phyloP scores from a whole-genome alignment of 2,888 invertebrate genomes.

The Oxycera nigricornis region DNA sequence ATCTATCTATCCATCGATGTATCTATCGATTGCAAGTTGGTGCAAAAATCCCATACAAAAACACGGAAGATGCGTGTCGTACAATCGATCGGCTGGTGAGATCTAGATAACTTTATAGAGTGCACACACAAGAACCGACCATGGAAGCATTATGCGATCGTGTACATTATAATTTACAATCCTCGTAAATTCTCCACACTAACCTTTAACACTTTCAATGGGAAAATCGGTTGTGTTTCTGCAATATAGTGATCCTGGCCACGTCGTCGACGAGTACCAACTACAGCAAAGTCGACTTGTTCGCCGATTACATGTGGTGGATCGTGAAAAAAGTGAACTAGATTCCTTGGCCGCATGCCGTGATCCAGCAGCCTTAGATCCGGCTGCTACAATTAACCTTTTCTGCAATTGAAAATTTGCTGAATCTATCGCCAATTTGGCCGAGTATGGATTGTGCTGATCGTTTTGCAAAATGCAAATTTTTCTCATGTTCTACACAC shows the following conservation, averaged over 20 bases:
- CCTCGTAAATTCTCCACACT: constrained; percentile 40
- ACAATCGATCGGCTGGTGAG: constrained; percentile 13
- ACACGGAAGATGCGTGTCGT: constrained; percentile 35
- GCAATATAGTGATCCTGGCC: constrained; percentile 32
- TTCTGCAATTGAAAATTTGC: constrained; percentile 35
- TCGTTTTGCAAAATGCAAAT: constrained; percentile 35
- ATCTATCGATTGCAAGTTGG: neutral
- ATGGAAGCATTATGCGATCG: constrained; percentile 18
- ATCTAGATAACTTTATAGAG: constrained; percentile 26
- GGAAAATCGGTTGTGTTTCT: constrained; percentile 31
- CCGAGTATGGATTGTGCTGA: constrained; percentile 14
- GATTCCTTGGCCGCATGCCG: constrained; percentile 12
- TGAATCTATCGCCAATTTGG: constrained; percentile 22
- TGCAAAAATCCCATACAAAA: constrained; percentile 26
- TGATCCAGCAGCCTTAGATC: neutral
- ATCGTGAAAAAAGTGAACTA: constrained; percentile 21
- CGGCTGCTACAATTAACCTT: constrained; percentile 37
- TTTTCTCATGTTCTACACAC: constrained; percentile 35
- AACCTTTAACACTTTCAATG: constrained; percentile 38
- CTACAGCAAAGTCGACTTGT: neutral
- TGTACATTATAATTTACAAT: constrained; percentile 35
- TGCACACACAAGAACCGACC: neutral
- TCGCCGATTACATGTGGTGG: neutral
- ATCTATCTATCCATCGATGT: constrained; percentile 8
- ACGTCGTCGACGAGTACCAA: neutral